Conservation (phyloP, 2,113 vertebrate species). For the Tupaia tana region DNA sequence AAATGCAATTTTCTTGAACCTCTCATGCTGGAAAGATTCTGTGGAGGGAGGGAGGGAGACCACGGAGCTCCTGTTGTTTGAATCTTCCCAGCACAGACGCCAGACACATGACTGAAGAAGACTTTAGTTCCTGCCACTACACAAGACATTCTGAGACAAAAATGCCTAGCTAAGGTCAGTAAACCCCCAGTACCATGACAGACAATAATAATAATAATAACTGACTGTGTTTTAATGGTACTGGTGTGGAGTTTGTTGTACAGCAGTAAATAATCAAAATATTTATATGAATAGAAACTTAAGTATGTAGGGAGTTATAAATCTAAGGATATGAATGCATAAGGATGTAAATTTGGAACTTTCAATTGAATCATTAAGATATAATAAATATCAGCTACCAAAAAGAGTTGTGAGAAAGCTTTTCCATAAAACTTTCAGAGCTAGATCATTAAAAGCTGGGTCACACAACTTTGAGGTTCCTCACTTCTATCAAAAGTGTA, state of each 20-base stretch:
- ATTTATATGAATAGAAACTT: not conserved
- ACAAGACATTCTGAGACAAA: not conserved
- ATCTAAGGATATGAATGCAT: not conserved
- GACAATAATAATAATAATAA: not conserved
- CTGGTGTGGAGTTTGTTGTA: not conserved
- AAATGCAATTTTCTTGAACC: not conserved
- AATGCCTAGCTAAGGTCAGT: not conserved
- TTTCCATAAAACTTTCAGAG: conserved; percentile 1
- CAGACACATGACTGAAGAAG: not conserved
- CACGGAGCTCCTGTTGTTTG: not conserved
- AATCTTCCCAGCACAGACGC: not conserved
- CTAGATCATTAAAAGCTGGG: not conserved
- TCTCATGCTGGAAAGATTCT: not conserved
- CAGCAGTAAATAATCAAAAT: not conserved
- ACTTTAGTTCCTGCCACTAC: not conserved
- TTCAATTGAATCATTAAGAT: not conserved
- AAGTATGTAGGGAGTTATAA: not conserved
- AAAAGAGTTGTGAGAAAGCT: not conserved
- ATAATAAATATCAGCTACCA: not conserved
- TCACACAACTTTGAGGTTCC: not conserved
- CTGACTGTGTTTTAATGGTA: not conserved
- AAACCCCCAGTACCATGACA: not conserved
- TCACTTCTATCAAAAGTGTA: not conserved
- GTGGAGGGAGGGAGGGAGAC: not conserved
- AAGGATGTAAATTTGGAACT: not conserved